A percentile compares a stretch with the other conserved stretches of the same genome.
These are phyloP conservation scores for Cantharis lateralis DNA, from an alignment of 2,888 invertebrate species.

Conservation along the genomic window DNA sequence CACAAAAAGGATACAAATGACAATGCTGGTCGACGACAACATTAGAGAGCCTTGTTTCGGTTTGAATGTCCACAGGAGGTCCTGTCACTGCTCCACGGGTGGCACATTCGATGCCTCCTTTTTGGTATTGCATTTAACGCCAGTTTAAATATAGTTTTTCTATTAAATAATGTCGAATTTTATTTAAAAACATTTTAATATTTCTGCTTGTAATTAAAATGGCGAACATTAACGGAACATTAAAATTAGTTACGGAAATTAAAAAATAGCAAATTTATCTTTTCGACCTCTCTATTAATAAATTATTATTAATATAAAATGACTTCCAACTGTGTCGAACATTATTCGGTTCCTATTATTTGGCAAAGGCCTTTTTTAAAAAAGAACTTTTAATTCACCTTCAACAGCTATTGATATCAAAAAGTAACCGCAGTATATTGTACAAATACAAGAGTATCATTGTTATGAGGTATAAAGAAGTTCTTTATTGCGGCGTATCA, in stretches of 20 bases:
- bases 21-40: constrained; percentile 32
- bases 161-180: background rate
- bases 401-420: constrained; percentile 30
- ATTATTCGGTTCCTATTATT: constrained; percentile 18
- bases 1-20: constrained; percentile 31
- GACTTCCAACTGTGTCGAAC: constrained; percentile 20
- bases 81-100: constrained; percentile 32
- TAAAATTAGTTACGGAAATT: background rate
- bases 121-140: constrained; percentile 12
- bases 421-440: constrained; percentile 29
- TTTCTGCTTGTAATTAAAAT: background rate
- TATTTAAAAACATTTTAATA: background rate
- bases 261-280: background rate
- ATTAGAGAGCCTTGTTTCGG: constrained; percentile 33
- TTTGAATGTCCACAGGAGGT: constrained; percentile 26
- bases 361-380: constrained; percentile 17
- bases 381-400: constrained; percentile 17
- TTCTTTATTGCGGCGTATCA: constrained; percentile 27
- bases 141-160: background rate
- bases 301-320: background rate
- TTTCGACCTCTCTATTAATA: background rate
- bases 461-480: constrained; percentile 25
- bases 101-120: constrained; percentile 31
- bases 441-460: constrained; percentile 27
- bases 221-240: background rate